Evolutionary conservation across 2,113 vertebrate species (phyloP).

Genomic region (Brachypodius melanocephalos): DNA sequence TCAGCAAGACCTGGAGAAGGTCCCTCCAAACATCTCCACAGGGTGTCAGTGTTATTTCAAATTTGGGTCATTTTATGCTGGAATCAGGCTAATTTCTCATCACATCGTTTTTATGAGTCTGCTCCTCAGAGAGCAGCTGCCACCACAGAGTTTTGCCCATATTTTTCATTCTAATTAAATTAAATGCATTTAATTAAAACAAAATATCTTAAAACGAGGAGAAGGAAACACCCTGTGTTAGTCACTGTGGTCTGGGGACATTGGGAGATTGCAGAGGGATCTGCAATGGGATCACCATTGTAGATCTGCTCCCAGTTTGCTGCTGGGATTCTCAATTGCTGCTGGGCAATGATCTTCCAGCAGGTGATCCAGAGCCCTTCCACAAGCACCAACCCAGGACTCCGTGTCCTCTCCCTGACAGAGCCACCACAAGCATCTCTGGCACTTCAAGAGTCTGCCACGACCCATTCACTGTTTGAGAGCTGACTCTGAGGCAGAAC

Average conservation of each 20-base stretch:
- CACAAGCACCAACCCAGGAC: background rate
- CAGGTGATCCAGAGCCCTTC: background rate
- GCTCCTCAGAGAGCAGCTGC: background rate
- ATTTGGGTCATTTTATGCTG: background rate
- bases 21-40: slow-evolving; percentile 48
- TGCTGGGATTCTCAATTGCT: background rate
- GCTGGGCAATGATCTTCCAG: background rate
- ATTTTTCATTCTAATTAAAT: background rate
- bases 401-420: background rate
- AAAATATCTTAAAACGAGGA: background rate
- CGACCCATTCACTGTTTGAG: background rate
- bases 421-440: background rate
- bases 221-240: background rate
- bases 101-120: background rate
- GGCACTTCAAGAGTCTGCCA: background rate
- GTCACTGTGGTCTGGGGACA: background rate
- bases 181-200: background rate
- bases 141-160: background rate
- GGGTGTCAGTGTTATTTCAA: slow-evolving; percentile 72
- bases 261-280: background rate
- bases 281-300: background rate
- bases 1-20: background rate
- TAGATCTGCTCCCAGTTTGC: background rate
- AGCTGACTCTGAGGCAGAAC: background rate
- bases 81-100: background rate